Base-by-base conservation (phyloP, 2,113 vertebrate genomes). In the Clupea harengus region DNA sequence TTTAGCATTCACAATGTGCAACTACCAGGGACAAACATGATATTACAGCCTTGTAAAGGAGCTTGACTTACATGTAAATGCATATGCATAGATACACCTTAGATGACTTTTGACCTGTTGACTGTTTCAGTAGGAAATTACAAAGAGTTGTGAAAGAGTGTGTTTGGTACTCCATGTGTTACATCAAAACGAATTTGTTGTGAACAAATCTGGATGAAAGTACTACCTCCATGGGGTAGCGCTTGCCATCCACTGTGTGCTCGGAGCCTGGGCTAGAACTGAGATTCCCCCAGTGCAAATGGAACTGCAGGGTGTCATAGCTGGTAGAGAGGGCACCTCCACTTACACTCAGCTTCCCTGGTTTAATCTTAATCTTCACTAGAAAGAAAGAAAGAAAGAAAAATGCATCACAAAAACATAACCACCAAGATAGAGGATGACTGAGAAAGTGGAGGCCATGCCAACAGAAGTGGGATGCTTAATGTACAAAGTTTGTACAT, bases 261-360 rank as follows among this genome's bases (percentile, higher is more conserved):
- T 96, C 95, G 0, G 95, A 95, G 2, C 94, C 95, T 0, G 87
- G 86, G 3, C 85, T 54, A 4, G 82, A 25, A 0, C 85, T 52
- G 1, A 46, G 83, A 0, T 92, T 84, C 1, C 93, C 95, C 95
- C 95, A 95, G 88, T 96, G 95, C 75, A 96, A 84, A 86, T 95
- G 94, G 75, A 96, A 91, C 83, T 95, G 89, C 18, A 85, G 0
- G 4, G 90, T 67, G 6, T 86, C 88, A 72, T 95, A 96, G 0
- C 1, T 32, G 0, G 20, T 90, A 1, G 86, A 83, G 1, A 96
- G 94, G n/a, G 91, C 93, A 18, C 92, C 93, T 46, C 93, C 93
- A 7, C 89, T 87, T 64, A 94, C 81, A 22, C 89, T 85, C 52
- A 92, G 89, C 54, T 25, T 25, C 18, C 47, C 7, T 0, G 83